Base-by-base conservation (phyloP, 2,888 invertebrate genomes). In the Drosophila demipolita region DNA sequence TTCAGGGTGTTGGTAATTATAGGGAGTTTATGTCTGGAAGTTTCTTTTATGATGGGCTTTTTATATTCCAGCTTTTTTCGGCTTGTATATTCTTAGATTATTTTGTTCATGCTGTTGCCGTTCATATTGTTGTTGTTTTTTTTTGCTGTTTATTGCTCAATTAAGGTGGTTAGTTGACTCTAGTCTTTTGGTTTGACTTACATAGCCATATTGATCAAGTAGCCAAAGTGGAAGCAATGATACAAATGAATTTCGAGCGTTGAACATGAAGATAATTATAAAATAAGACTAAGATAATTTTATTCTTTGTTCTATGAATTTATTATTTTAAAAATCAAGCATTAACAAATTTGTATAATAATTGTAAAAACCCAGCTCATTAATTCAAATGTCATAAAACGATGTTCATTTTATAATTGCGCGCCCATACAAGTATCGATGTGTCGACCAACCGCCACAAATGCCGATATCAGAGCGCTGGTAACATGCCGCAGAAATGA, bases 1-100 rank as follows among this genome's bases (percentile, higher is more conserved):
- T 92, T 91, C 92, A 91, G 92, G 92, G 92, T 92, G 92, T 92
- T 90, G 91, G 91, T 92, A 92, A 92, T 92, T 92, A 92, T 92
- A 92, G 92, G 92, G 92, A 91, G 90, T 92, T 92, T 92, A 92
- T 91, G 92, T 92, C 92, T 92, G 92, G 69, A 89, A 89, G 91
- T 91, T 91, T 91, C 91, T 88, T 82, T 91, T 91, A 91, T 90
- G 86, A 90, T 83, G 73, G 80, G 80, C 65, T 74, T 87, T 75
- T 75, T 77, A 63, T 73, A 72, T 74, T 66, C 63, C 70, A 65
- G 82, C 68, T 70, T 45, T 45, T 23, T 45, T 45, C 66, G 2
- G 17, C 55, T 66, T 69, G 61, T 57, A 45, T 57, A 42, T 52
- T 63, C 54, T 42, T 61, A 12, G 48, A n/a, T 64, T 12, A 64